A percentile compares a stretch with the other conserved stretches of the same genome.
These are phyloP conservation scores for Drosophila parabipectinata DNA, from an alignment of 1,140 invertebrate species.

Conservation along the genomic window DNA sequence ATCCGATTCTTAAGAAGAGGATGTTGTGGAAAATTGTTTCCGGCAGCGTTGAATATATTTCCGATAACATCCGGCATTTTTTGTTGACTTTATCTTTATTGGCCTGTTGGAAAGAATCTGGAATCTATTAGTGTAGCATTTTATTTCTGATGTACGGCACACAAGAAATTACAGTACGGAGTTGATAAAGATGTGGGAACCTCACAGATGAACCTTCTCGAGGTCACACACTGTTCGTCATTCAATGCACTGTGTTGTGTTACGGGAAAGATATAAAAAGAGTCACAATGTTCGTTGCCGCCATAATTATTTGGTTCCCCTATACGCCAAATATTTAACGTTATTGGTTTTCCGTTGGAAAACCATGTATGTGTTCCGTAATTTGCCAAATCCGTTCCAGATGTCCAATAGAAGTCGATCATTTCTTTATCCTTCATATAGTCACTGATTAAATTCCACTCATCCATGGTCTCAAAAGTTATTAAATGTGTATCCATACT, in stretches of 20 bases:
- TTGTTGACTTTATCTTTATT: too few species aligned
- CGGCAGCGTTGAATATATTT: too few species aligned
- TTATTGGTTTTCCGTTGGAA: slow-evolving; percentile 1
- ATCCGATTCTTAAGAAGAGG: too few species aligned
- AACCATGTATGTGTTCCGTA: slow-evolving; percentile 17
- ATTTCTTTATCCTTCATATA: not conserved
- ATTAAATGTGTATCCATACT: not conserved
- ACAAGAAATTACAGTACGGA: not conserved
- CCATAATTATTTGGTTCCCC: slow-evolving; percentile 19
- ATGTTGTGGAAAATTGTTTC: too few species aligned
- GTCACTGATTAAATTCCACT: not conserved
- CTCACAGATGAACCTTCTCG: not conserved
- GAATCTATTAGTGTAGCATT: too few species aligned
- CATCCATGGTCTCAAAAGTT: not conserved
- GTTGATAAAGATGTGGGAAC: not conserved
- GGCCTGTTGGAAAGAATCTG: too few species aligned
- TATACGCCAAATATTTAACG: slow-evolving; percentile 16
- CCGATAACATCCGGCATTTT: too few species aligned
- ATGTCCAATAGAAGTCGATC: slow-evolving; percentile 17
- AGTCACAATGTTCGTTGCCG: slow-evolving; percentile 7
- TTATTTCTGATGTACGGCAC: not conserved
- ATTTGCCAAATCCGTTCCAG: slow-evolving; percentile 26
- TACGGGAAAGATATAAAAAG: not conserved
- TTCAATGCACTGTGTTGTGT: not conserved
- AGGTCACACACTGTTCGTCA: not conserved